These are phyloP conservation scores for Lutjanus argentimaculatus DNA, from an alignment of 2,797 vertebrate genomes.

Conservation along the genomic window DNA sequence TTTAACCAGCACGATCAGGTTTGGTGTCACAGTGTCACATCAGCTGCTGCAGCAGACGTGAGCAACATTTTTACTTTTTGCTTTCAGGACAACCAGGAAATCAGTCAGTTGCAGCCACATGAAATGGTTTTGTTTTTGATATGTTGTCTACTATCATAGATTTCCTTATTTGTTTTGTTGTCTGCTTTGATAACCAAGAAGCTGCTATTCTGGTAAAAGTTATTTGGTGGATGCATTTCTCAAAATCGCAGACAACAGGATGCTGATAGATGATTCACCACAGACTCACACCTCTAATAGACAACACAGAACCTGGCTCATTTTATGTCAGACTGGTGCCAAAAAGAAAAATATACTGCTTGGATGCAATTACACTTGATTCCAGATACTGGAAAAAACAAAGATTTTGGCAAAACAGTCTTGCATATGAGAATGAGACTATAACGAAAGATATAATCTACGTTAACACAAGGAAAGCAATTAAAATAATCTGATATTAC, in stretches of 20 bases:
- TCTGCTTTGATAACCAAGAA: slow-evolving; percentile 5
- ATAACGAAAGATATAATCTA: too few relatives aligned
- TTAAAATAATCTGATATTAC: too few relatives aligned
- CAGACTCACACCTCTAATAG: background rate
- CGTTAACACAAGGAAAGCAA: too few relatives aligned
- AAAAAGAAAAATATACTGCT: slow-evolving; percentile 16
- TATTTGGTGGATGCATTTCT: slow-evolving; percentile 16
- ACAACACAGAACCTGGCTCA: background rate
- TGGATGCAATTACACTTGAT: background rate
- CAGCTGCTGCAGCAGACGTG: background rate
- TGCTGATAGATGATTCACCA: slow-evolving; percentile 13
- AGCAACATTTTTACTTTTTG: background rate
- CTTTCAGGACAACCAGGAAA: background rate
- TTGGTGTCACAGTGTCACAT: slow-evolving; percentile 3
- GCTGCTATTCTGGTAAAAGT: background rate
- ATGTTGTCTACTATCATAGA: background rate
- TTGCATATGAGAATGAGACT: too few relatives aligned
- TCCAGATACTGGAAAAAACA: too few relatives aligned
- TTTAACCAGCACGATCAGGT: slow-evolving; percentile 13
- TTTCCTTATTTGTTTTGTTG: background rate
- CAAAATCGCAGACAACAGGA: slow-evolving; percentile 5
- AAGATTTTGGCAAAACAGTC: too few relatives aligned
- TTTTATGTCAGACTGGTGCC: slow-evolving; percentile 10
- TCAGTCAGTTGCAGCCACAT: background rate
- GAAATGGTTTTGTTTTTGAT: background rate